These are phyloP conservation scores for Merluccius polli DNA, from an alignment of 2,797 vertebrate species.

Conservation along the genomic window DNA sequence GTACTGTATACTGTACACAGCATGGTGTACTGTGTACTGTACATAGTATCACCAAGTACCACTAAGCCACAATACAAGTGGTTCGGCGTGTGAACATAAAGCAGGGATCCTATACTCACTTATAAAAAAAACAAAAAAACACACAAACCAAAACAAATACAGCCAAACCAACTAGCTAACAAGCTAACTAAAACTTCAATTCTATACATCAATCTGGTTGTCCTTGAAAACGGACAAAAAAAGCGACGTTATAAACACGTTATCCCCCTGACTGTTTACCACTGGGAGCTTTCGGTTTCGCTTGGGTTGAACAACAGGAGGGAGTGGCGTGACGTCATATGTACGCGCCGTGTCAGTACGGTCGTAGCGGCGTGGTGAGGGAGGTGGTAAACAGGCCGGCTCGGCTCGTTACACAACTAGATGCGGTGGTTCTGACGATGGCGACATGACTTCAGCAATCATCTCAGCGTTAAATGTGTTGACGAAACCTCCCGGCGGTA, in stretches of 20 bases:
- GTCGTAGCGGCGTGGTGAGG: background rate
- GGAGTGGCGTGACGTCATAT: slow-evolving; percentile 44
- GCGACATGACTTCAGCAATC: slow-evolving; percentile 53
- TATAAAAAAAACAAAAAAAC: background rate
- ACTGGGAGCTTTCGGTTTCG: background rate
- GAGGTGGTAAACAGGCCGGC: background rate
- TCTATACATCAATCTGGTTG: background rate
- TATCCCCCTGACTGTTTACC: background rate
- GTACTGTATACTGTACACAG: no score
- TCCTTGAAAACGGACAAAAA: background rate
- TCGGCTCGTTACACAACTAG: background rate
- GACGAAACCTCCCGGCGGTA: slow-evolving; percentile 55
- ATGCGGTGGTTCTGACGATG: background rate
- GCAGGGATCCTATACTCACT: no score
- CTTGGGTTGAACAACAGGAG: background rate
- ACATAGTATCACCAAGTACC: no score
- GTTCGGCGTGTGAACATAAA: no score
- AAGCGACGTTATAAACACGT: background rate
- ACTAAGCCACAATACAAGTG: no score
- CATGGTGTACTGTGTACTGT: no score
- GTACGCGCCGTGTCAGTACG: slow-evolving; percentile 26
- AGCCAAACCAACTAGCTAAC: background rate
- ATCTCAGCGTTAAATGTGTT: slow-evolving; percentile 51
- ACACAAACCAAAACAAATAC: background rate
- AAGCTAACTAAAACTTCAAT: background rate